Evolutionary conservation across 2,888 invertebrate species (phyloP).

Genomic region (Erebia aethiops): DNA sequence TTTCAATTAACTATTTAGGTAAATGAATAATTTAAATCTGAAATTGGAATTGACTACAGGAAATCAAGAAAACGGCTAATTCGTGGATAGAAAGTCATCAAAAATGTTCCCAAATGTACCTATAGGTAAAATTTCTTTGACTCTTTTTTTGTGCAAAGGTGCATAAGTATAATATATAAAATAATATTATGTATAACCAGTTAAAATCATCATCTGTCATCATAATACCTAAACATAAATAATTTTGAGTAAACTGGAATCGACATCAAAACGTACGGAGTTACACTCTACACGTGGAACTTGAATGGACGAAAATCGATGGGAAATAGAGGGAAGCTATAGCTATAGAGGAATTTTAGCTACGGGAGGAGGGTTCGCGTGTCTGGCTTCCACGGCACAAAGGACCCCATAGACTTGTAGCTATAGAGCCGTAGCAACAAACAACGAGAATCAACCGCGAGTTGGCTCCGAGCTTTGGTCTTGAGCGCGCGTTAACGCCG

Average conservation of each 20-base stretch:
- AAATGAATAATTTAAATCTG: no score
- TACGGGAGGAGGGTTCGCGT: slow-evolving; percentile 68
- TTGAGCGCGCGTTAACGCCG: slow-evolving; percentile 74
- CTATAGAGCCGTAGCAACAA: slow-evolving; percentile 61
- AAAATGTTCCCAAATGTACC: no score
- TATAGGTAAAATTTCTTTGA: no score
- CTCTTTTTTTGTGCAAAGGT: no score
- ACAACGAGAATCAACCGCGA: slow-evolving; percentile 63
- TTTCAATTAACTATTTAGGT: no score
- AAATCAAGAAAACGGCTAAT: no score
- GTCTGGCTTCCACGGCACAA: slow-evolving; percentile 73
- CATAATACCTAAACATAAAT: background rate
- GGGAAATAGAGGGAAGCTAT: slow-evolving; percentile 53
- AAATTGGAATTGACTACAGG: no score
- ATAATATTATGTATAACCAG: no score
- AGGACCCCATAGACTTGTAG: slow-evolving; percentile 66
- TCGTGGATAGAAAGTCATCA: no score
- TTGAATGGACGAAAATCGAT: slow-evolving; percentile 49
- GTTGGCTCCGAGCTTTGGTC: slow-evolving; percentile 74
- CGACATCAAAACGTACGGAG: slow-evolving; percentile 14
- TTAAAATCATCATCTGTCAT: no score
- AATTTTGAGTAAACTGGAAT: background rate
- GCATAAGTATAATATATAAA: no score
- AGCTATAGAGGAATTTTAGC: slow-evolving; percentile 55
- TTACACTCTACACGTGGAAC: slow-evolving; percentile 30